Base-by-base conservation (phyloP, 2,888 invertebrate species). In the Acleris cristana region DNA sequence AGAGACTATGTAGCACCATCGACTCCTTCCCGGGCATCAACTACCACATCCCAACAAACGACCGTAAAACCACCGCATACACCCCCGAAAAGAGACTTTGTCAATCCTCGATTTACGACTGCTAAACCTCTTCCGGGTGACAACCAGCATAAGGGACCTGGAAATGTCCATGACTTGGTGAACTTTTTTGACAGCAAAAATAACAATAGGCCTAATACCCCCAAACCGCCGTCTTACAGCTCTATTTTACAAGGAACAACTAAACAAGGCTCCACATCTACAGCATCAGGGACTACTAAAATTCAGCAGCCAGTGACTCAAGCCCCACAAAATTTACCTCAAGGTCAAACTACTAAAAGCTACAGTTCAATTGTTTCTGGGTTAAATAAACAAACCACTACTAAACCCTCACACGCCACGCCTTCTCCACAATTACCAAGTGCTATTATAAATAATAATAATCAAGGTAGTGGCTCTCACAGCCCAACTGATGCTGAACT, bases 401-500 rank as follows among this genome's bases (percentile, higher is more conserved):
- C 76, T 3, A 83, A 79, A 66, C 54, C 72, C 19, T 76, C 76
- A 26, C 65, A 51, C n/a, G 78, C 71, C 62, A 67, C 73, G 26
- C 71, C 73, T 4, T 72, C 65, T 14, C 68, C 86, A 34, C 81
- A 84, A 48, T 76, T 90, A 48, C 93, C 92, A 48, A 94, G 92
- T 74, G 86, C 93, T 23, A 79, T 94, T 48, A 90, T 94, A 34
- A 87, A 84, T 65, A 83, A 79, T 71, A 84, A 82, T 57, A 77
- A 73, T 52, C 76, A 79, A 64, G 77, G 70, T 18, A 71, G 70
- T 64, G 83, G 74, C 65, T 75, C 78, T n/a, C 84, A 82, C 69
- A 71, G 68, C 21, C 78, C 82, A 0, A 94, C 93, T 64, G 95
- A 96, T 76, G 90, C 90, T 72, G 95, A 96, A 84, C 83, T 96